Percentiles rank a stretch among this genome's conserved stretches.
Conservation (phyloP, 37 sponge, comb jelly and placozoan genomes). For the Hexactinellida sp. region DNA sequence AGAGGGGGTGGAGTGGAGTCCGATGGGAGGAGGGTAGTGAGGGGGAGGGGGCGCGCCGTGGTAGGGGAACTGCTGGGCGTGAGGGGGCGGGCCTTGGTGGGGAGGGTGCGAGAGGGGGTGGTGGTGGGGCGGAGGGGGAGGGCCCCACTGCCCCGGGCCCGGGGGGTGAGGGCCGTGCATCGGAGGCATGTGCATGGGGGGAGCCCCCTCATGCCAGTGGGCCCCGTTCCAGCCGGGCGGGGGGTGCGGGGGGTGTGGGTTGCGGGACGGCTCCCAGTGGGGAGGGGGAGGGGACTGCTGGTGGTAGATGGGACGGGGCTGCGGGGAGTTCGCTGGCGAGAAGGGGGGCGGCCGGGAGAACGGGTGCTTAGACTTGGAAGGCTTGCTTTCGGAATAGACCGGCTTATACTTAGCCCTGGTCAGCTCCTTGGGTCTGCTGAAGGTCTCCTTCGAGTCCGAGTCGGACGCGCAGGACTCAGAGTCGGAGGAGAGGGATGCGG, state of each 20-base stretch:
- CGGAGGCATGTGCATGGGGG: neutral
- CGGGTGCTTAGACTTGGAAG: neutral
- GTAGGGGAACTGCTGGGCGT: neutral
- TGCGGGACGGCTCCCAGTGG: neutral
- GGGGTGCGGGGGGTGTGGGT: neutral
- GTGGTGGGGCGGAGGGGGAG: neutral
- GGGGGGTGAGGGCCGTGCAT: neutral
- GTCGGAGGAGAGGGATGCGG: neutral
- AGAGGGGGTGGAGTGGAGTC: conserved; percentile 5
- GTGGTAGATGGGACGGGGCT: neutral
- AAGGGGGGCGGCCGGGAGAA: neutral
- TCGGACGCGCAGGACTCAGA: neutral
- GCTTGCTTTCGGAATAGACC: neutral
- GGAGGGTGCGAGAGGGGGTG: neutral
- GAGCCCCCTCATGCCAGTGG: neutral
- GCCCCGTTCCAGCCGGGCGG: neutral
- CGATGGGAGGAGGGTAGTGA: neutral
- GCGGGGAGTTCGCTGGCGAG: neutral
- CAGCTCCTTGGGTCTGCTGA: neutral
- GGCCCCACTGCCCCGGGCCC: neutral
- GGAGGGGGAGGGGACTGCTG: conserved; percentile 16
- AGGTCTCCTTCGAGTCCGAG: neutral
- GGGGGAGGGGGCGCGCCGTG: neutral
- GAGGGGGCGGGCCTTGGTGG: neutral
- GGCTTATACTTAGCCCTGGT: neutral